A percentile compares a stretch with the other conserved stretches of the same genome.
These are phyloP conservation scores for Sebastes oblongus DNA, from an alignment of 2,797 vertebrate species.

Conservation along the genomic window DNA sequence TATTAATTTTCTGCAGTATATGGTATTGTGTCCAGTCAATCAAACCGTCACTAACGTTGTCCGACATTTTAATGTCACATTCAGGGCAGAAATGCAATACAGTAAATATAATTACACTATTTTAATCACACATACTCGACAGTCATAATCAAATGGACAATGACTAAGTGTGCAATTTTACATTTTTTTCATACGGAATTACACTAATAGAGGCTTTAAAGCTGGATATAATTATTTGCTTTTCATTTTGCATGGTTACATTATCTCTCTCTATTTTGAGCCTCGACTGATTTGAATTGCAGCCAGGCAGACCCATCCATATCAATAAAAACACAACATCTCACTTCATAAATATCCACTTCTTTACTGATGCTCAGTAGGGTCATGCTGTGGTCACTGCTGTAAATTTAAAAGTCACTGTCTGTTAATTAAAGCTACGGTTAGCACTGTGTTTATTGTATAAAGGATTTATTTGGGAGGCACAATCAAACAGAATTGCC, in stretches of 20 bases:
- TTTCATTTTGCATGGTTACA: conserved; percentile 65
- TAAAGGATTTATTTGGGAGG: background rate
- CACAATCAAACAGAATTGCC: background rate
- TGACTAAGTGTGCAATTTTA: conserved; percentile 74
- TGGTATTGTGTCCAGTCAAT: conserved; percentile 53
- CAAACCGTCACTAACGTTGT: conserved; percentile 33
- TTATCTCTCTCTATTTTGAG: conserved; percentile 59
- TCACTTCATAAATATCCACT: conserved; percentile 28
- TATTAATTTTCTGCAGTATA: conserved; percentile 49
- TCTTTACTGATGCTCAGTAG: conserved; percentile 18
- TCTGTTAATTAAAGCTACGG: conserved; percentile 7
- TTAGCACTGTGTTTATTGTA: background rate
- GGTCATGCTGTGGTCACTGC: conserved; percentile 23
- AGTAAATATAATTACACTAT: conserved; percentile 74
- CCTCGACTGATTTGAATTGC: conserved; percentile 30
- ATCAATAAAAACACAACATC: conserved; percentile 28
- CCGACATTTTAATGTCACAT: conserved; percentile 44
- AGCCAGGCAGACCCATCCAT: conserved; percentile 1
- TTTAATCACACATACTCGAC: conserved; percentile 75
- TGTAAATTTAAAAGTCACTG: conserved; percentile 17
- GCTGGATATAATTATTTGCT: conserved; percentile 72
- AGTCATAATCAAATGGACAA: conserved; percentile 74
- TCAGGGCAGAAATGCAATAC: conserved; percentile 55
- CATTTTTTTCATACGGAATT: conserved; percentile 61
- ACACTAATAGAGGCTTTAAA: conserved; percentile 72